Evolutionary conservation across 2,888 invertebrate genomes (phyloP), one percentile per base, ranked within the genome.

Genomic region (Mactromeris polynyma): DNA sequence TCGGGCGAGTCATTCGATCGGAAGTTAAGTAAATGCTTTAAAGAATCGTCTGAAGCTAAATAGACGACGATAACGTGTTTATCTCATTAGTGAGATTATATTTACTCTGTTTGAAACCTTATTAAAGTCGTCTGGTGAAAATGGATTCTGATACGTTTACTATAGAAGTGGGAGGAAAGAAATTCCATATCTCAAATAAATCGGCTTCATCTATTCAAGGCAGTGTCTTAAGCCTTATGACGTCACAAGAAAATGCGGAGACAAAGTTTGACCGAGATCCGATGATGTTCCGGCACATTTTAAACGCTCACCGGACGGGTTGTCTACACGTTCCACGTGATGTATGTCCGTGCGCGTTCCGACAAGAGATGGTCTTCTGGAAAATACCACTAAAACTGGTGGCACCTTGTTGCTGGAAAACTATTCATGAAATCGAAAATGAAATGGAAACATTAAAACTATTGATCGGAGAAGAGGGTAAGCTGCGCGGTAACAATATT

Each of bases 361-460:
- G 40, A 69, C 26, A n/a, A 14, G 85, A 85, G 80, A 58, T 83
- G 36, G 40, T 64, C 0, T 83, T 83, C 69, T 83, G 83, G 83
- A 40, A 69, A 31, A 38, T 85, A 26, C 80, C 80, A 19, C 31
- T 81, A 17, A 26, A 85, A 36, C 36, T 64, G 38, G 26, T 85
- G 40, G 79, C 85, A 14, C 80, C 80, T 1, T 85, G 85, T 21
- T 85, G 85, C 42, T 85, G 80, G 81, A 80, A 85, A 69, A 40
- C 36, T n/a, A 26, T 85, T 1, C 80, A 85, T 64, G 85, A 80
- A 26, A 19, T 58, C 17, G 69, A 80, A 1, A 51, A 81, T 19
- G 58, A 85, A 14, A 9, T 80, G 9, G 85, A 64, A 19, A 79
- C 85, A 4, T 31, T 84, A 21, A 46, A 77, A 46, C 73, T 84